Conservation (phyloP, 1,140 invertebrate species). For the Diorhabda elongata region DNA sequence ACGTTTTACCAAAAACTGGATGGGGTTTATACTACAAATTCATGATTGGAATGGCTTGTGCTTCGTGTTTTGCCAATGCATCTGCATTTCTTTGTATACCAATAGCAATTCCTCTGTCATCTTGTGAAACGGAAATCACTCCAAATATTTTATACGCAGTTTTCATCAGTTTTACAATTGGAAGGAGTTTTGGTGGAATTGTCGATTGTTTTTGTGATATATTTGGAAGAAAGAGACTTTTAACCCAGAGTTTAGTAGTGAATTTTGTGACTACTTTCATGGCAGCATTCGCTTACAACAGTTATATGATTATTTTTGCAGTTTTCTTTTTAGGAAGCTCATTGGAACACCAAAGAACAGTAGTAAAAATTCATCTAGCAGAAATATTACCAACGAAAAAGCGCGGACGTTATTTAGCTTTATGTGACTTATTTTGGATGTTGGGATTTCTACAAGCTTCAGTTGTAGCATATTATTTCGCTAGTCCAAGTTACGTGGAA, state of each 20-base stretch:
- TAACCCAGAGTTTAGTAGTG: conserved; percentile 27
- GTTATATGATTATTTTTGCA: conserved; percentile 25
- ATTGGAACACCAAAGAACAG: conserved; percentile 26
- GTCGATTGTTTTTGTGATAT: conserved; percentile 30
- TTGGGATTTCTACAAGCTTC: conserved; percentile 28
- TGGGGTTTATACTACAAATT: conserved; percentile 20
- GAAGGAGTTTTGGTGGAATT: conserved; percentile 34
- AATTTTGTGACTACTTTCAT: conserved; percentile 34
- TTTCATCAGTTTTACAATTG: conserved; percentile 24
- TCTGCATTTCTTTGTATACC: conserved; percentile 5
- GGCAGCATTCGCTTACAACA: conserved; percentile 34
- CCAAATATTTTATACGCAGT: conserved; percentile 6
- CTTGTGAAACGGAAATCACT: conserved; percentile 7
- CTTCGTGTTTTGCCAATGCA: conserved; percentile 6
- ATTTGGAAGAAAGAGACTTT: conserved; percentile 34
- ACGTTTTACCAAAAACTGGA: conserved; percentile 11
- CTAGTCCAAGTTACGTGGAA: neutral
- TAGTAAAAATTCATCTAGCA: conserved; percentile 31
- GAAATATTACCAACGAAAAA: conserved; percentile 31
- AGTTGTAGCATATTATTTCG: neutral
- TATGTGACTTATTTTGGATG: conserved; percentile 32
- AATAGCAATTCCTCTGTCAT: conserved; percentile 9
- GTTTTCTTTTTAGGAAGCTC: conserved; percentile 31
- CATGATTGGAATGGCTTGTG: conserved; percentile 16
- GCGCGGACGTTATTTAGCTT: conserved; percentile 28